These are phyloP conservation scores for Dromococcyx pavoninus DNA, from an alignment of 2,797 vertebrate species.

Conservation along the genomic window DNA sequence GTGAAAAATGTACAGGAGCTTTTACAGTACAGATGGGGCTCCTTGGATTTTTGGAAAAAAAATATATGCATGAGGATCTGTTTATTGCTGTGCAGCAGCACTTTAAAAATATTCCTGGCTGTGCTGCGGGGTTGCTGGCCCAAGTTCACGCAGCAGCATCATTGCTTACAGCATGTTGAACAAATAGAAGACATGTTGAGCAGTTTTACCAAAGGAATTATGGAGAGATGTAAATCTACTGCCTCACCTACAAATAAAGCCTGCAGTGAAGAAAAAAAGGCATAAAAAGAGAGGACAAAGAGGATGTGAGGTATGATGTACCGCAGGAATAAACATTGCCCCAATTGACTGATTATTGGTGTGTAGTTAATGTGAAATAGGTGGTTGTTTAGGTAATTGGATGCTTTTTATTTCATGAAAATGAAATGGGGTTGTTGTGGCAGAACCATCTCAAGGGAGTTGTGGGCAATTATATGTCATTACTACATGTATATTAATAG, in stretches of 20 bases:
- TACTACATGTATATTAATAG: conserved; percentile 64
- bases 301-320: background rate
- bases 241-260: background rate
- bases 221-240: background rate
- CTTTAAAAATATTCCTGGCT: background rate
- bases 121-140: background rate
- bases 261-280: background rate
- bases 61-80: background rate
- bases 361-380: conserved; percentile 73
- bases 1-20: background rate
- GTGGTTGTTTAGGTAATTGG: conserved; percentile 71
- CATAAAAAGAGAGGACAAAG: background rate
- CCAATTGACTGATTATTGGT: conserved; percentile 57
- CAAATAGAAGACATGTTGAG: background rate
- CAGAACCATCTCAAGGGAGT: conserved; percentile 51
- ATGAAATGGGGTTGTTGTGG: conserved; percentile 55
- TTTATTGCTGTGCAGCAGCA: conserved; percentile 17
- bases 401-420: conserved; percentile 67
- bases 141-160: background rate
- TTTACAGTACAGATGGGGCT: conserved; percentile 20
- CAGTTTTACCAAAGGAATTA: background rate
- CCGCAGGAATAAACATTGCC: conserved; percentile 21
- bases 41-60: background rate
- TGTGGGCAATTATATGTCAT: conserved; percentile 68
- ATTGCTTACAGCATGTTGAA: background rate